Conservation (phyloP, 2,113 vertebrate genomes). For the Eulemur macaco region DNA sequence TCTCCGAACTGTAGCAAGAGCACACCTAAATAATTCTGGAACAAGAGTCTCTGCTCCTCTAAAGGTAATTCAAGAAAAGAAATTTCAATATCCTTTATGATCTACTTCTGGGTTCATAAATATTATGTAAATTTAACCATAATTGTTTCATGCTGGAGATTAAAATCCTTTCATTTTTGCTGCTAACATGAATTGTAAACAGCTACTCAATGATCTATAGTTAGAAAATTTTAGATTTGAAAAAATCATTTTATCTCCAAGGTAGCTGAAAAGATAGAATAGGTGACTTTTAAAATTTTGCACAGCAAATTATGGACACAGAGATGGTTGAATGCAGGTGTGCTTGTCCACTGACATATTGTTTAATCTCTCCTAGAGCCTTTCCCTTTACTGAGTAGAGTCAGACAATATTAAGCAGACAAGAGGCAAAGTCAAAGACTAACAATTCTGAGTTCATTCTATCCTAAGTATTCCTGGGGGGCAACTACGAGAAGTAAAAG, state of each 20-base stretch:
- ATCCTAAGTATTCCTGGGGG: neutral
- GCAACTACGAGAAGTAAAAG: neutral
- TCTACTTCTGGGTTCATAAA: neutral
- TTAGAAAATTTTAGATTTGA: constrained; percentile 22
- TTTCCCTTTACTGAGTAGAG: neutral
- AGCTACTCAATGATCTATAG: neutral
- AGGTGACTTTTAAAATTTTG: constrained; percentile 24
- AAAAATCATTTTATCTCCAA: neutral
- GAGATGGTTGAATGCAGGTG: neutral
- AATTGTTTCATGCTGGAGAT: neutral
- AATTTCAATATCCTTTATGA: neutral
- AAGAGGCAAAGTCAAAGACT: neutral
- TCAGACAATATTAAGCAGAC: neutral
- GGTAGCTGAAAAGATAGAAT: neutral
- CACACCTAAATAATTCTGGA: neutral
- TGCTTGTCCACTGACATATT: neutral
- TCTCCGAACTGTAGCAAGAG: neutral
- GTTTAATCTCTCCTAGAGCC: neutral
- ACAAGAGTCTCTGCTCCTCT: neutral
- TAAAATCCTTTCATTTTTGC: neutral
- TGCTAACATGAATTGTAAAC: neutral
- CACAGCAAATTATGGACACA: neutral
- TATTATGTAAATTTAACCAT: neutral
- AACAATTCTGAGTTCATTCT: neutral
- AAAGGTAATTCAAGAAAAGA: neutral